A percentile compares a stretch with the other conserved stretches of the same genome.
Conservation (phyloP, 2,113 vertebrate species). For the Balaeniceps rex region DNA sequence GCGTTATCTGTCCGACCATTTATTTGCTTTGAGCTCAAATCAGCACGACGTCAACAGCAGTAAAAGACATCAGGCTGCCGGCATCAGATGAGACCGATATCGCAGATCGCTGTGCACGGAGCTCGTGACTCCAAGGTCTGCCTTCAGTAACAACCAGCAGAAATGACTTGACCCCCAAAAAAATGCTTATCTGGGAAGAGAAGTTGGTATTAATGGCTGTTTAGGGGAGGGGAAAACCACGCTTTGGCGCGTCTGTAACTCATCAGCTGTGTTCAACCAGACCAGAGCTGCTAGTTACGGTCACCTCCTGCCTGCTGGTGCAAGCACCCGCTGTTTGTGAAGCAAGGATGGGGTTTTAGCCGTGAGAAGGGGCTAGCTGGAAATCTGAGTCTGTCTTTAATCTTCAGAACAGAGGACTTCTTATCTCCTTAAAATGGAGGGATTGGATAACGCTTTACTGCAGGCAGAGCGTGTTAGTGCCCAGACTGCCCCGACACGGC, state of each 20-base stretch:
- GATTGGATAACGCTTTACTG: slow-evolving; percentile 16
- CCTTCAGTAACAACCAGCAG: not conserved
- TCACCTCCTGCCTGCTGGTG: not conserved
- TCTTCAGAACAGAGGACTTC: slow-evolving; percentile 50
- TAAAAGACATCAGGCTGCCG: not conserved
- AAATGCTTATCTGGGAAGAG: not conserved
- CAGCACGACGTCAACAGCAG: not conserved
- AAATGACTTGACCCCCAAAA: not conserved
- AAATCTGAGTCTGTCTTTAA: slow-evolving; percentile 51
- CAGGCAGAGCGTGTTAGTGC: not conserved
- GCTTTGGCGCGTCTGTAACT: not conserved
- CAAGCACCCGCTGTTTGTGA: not conserved
- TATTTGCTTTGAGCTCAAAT: not conserved
- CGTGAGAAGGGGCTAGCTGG: slow-evolving; percentile 1
- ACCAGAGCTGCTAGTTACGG: not conserved
- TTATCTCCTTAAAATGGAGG: slow-evolving; percentile 31
- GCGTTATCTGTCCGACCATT: not conserved
- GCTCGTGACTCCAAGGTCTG: not conserved
- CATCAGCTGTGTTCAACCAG: not conserved
- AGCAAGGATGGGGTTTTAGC: slow-evolving; percentile 22
- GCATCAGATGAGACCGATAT: not conserved
- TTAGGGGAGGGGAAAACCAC: not conserved
- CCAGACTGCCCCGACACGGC: not conserved
- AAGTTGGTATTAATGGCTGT: not conserved
- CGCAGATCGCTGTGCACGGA: not conserved